Evolutionary conservation across 2,797 vertebrate genomes (phyloP).

Genomic region (Aeoliscus strigatus): DNA sequence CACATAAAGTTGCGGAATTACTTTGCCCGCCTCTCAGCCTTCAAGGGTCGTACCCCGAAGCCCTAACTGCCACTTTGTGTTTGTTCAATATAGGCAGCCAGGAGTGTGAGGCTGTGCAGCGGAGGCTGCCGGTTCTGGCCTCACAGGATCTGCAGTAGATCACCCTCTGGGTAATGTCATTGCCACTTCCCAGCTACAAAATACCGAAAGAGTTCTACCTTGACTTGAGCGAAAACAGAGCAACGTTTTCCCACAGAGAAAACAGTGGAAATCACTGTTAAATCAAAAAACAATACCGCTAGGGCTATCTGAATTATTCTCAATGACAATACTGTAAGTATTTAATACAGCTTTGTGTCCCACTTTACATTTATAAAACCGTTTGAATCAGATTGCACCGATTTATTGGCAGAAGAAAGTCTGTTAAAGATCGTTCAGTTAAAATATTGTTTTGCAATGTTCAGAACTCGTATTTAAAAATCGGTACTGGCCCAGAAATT

Average conservation of each 20-base stretch:
- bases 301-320: not conserved
- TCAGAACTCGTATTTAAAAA: no score
- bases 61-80: slow-evolving; percentile 69
- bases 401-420: no score
- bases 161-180: slow-evolving; percentile 61
- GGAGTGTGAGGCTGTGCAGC: slow-evolving; percentile 50
- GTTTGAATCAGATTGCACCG: no score
- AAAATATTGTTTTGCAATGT: no score
- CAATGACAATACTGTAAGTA: not conserved
- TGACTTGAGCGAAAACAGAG: slow-evolving; percentile 15
- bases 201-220: slow-evolving; percentile 31
- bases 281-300: slow-evolving; percentile 8
- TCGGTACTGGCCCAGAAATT: no score
- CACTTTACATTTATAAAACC: not conserved
- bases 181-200: slow-evolving; percentile 56
- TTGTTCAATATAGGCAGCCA: slow-evolving; percentile 63
- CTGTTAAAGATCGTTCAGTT: no score
- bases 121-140: slow-evolving; percentile 34
- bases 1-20: slow-evolving; percentile 68
- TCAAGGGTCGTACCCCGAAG: slow-evolving; percentile 61
- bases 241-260: slow-evolving; percentile 15
- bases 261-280: slow-evolving; percentile 12
- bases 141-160: slow-evolving; percentile 53
- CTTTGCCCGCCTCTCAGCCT: slow-evolving; percentile 62
- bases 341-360: no score